A percentile compares a stretch with the other conserved stretches of the same genome.
Evolutionary conservation across 2,113 vertebrate genomes (phyloP).

Genomic region (Vidua chalybeata): DNA sequence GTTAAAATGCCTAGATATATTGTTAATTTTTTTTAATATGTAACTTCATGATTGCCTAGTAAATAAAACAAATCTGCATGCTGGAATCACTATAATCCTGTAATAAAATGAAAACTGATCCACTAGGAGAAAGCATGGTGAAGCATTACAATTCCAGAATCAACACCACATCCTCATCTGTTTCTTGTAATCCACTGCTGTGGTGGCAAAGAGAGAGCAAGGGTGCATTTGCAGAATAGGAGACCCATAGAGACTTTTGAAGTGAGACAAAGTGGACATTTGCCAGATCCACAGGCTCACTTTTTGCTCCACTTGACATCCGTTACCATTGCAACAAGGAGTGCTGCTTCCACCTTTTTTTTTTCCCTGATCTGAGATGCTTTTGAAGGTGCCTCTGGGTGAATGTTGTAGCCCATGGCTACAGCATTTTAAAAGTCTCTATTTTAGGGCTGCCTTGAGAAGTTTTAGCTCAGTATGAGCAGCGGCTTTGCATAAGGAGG

Average conservation of each 20-base stretch:
- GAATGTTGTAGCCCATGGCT: background rate
- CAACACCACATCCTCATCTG: background rate
- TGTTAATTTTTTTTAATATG: slow-evolving; percentile 18
- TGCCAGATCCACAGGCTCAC: background rate
- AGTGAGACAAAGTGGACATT: background rate
- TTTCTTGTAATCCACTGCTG: background rate
- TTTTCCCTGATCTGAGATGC: background rate
- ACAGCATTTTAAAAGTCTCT: slow-evolving; percentile 2
- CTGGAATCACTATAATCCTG: slow-evolving; percentile 37
- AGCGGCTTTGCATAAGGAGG: background rate
- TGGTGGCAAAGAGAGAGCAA: background rate
- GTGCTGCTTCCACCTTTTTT: background rate
- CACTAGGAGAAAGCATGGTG: background rate
- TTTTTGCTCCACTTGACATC: background rate
- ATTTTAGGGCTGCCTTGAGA: slow-evolving; percentile 30
- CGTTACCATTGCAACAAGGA: background rate
- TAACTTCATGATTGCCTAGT: slow-evolving; percentile 13
- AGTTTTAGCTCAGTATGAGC: slow-evolving; percentile 18
- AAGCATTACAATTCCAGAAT: background rate
- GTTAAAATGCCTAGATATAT: slow-evolving; percentile 9
- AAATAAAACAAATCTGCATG: slow-evolving; percentile 46
- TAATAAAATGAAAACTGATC: background rate
- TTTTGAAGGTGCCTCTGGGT: background rate
- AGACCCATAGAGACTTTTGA: background rate
- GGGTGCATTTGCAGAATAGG: background rate